Conservation (phyloP, 2,888 invertebrate genomes). For the Abscondita cerata region DNA sequence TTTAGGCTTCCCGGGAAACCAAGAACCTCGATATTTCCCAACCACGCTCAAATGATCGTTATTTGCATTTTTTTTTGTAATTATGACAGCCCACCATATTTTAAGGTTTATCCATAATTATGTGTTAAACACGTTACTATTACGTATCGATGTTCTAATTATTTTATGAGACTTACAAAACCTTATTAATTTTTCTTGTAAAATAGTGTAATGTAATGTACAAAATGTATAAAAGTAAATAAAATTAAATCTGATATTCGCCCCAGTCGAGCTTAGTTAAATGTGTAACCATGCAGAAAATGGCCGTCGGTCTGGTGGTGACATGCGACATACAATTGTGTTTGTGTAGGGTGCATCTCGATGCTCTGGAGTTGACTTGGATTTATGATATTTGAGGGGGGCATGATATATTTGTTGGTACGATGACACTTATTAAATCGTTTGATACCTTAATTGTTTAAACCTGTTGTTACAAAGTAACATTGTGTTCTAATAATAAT, state of each 20-base stretch:
- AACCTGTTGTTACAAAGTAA: constrained; percentile 26
- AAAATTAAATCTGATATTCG: constrained; percentile 29
- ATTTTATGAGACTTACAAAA: no score
- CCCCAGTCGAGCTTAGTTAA: constrained; percentile 36
- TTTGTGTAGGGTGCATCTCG: constrained; percentile 42
- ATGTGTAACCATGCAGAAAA: constrained; percentile 56
- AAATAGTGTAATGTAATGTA: no score
- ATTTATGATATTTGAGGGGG: constrained; percentile 55
- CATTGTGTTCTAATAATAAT: not conserved
- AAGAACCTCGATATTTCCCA: constrained; percentile 33
- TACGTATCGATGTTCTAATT: no score
- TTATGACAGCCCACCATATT: no score
- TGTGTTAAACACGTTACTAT: no score
- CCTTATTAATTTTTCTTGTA: no score
- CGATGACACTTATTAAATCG: constrained; percentile 59
- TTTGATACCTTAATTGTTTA: constrained; percentile 54
- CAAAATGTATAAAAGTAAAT: constrained; percentile 20
- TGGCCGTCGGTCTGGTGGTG: constrained; percentile 57
- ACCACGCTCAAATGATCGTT: constrained; percentile 10
- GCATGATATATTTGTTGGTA: constrained; percentile 52
- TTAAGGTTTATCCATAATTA: no score
- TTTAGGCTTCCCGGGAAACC: constrained; percentile 42
- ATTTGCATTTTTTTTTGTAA: constrained; percentile 4
- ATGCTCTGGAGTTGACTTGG: constrained; percentile 53
- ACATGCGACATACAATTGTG: constrained; percentile 57